phyloP scores from a whole-genome alignment of 2,888 invertebrate genomes.

The Stenotaenia linearis region DNA sequence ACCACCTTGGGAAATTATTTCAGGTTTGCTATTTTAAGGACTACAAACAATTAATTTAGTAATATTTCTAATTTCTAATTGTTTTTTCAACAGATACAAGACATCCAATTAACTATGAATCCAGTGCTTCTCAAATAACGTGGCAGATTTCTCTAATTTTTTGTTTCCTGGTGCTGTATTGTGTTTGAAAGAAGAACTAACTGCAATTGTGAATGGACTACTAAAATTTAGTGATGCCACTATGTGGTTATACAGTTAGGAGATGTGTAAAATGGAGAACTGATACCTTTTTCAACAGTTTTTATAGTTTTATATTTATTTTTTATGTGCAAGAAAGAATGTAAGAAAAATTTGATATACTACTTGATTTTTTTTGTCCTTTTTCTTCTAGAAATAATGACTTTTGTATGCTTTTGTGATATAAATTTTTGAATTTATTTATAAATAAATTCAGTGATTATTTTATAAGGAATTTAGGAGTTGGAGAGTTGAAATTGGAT shows the following conservation, averaged over 20 bases:
- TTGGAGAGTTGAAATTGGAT: too few relatives aligned
- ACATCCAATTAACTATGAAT: not conserved
- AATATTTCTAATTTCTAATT: not conserved
- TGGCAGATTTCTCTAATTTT: not conserved
- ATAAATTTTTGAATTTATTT: slow-evolving; percentile 7
- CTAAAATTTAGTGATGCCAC: slow-evolving; percentile 6
- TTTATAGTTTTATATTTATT: not conserved
- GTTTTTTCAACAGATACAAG: not conserved
- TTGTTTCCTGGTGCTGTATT: not conserved
- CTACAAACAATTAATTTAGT: too few relatives aligned
- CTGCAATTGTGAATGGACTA: not conserved
- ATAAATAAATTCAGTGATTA: not conserved
- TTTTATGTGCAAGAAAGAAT: not conserved
- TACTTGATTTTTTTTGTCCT: not conserved
- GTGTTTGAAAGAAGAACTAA: not conserved
- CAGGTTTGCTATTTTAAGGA: too few relatives aligned
- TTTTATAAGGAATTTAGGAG: not conserved
- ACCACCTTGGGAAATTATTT: not conserved
- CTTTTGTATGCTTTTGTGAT: slow-evolving; percentile 14
- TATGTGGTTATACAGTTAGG: not conserved
- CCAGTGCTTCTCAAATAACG: not conserved
- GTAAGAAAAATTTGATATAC: not conserved
- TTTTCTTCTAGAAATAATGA: not conserved
- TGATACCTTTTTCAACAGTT: not conserved
- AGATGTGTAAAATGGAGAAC: not conserved